Conservation (phyloP, 2,113 vertebrate genomes). For the human (Homo sapiens) region DNA sequence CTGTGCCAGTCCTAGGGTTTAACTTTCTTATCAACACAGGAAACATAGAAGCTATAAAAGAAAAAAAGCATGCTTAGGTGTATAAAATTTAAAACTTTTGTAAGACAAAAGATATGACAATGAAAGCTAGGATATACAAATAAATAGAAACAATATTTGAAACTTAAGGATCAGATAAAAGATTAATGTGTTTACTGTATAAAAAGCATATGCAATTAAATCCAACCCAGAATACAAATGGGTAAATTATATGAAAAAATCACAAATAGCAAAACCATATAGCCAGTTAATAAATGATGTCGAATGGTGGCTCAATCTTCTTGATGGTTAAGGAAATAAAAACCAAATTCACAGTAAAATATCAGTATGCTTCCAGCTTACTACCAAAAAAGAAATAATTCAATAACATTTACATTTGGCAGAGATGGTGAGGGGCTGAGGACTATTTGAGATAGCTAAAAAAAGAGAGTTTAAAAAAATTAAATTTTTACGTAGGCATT, state of each 20-base stretch:
- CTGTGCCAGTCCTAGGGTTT: background rate
- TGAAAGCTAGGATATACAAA: background rate
- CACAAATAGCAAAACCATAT: background rate
- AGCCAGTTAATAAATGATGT: background rate
- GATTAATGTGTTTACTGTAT: background rate
- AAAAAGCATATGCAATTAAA: background rate
- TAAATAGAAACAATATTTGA: background rate
- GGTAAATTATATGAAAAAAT: background rate
- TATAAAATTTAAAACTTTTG: background rate
- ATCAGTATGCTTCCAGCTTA: background rate
- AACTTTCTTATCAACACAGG: background rate
- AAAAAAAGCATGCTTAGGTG: background rate
- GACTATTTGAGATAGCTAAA: background rate
- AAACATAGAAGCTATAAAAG: background rate
- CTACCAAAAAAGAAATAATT: background rate
- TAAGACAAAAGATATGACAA: background rate
- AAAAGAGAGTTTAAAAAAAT: background rate
- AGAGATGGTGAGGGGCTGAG: background rate
- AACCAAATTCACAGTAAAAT: background rate
- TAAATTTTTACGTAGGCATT: background rate
- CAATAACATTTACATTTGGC: background rate
- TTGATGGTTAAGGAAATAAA: background rate
- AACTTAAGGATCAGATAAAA: background rate
- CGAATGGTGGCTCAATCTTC: background rate
- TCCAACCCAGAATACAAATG: background rate